phyloP scores from a whole-genome alignment of 2,797 vertebrate species.

The Coluber constrictor region DNA sequence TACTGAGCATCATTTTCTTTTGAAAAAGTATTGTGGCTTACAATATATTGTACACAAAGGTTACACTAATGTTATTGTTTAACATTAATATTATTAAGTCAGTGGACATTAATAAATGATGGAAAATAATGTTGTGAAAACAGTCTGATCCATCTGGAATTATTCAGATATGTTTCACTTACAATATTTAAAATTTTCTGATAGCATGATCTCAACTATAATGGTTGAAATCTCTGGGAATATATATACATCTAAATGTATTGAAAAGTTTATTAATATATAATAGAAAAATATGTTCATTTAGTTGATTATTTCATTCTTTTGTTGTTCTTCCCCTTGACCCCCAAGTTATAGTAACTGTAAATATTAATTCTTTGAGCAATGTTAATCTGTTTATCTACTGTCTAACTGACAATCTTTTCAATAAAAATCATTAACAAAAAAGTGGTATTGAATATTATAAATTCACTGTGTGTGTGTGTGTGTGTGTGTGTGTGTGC shows the following conservation, averaged over 20 bases:
- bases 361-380: background rate
- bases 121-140: background rate
- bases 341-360: background rate
- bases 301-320: background rate
- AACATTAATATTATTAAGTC: background rate
- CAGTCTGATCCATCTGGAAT: background rate
- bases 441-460: background rate
- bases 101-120: background rate
- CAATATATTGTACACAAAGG: background rate
- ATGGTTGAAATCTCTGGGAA: background rate
- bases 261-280: background rate
- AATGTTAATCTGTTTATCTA: background rate
- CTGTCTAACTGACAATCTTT: background rate
- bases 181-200: background rate
- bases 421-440: background rate
- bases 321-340: background rate
- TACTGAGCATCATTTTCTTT: background rate
- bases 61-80: background rate
- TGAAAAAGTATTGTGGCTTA: background rate
- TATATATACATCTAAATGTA: background rate
- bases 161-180: background rate
- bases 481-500: background rate
- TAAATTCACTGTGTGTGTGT: background rate
- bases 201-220: background rate
- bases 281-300: background rate